Base-by-base conservation (phyloP, 2,888 invertebrate species). In the Brassicogethes aeneus region DNA sequence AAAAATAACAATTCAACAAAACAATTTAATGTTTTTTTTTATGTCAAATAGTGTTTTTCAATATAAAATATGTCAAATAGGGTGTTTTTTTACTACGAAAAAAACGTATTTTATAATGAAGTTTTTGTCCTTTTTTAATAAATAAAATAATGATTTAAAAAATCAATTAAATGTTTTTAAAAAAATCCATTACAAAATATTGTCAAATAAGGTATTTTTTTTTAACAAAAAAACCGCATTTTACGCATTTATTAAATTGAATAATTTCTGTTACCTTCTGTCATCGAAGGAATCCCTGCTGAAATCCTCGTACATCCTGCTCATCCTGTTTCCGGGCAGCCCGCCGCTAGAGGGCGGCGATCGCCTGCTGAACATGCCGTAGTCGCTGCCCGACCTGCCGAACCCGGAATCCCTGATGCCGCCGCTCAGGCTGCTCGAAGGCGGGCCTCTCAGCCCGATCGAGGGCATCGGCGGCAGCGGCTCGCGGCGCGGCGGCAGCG, bases 201-300 rank as follows among this genome's bases (percentile, higher is more conserved):
- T n/a, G n/a, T n/a, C n/a, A n/a, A n/a, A n/a, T n/a, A n/a, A n/a
- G n/a, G n/a, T n/a, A n/a, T n/a, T n/a, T n/a, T n/a, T n/a, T n/a
- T n/a, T n/a, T n/a, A n/a, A n/a, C n/a, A n/a, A n/a, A n/a, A n/a
- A n/a, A n/a, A n/a, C n/a, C n/a, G n/a, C n/a, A n/a, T n/a, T n/a
- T n/a, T 10, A 7, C 23, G 23, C 23, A 23, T 7, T 23, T 23
- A 5, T 7, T 23, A 23, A 23, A 23, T 23, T 5, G 23, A 23
- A 23, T 7, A 23, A 7, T 10, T 7, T 5, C 23, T 7, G 10
- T 71, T 70, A 83, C 83, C 83, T 81, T 69, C 88, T 80, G 61
- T 89, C 88, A 70, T 89, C 88, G 70, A 88, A 89, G 36, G 86
- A 83, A 71, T 89, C 88, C 54, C 88, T 76, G 70, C 87, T 88